A percentile compares a stretch with the other conserved stretches of the same genome.
Evolutionary conservation across 2,888 invertebrate genomes (phyloP).

Genomic region (Hemistola chrysoprasaria): DNA sequence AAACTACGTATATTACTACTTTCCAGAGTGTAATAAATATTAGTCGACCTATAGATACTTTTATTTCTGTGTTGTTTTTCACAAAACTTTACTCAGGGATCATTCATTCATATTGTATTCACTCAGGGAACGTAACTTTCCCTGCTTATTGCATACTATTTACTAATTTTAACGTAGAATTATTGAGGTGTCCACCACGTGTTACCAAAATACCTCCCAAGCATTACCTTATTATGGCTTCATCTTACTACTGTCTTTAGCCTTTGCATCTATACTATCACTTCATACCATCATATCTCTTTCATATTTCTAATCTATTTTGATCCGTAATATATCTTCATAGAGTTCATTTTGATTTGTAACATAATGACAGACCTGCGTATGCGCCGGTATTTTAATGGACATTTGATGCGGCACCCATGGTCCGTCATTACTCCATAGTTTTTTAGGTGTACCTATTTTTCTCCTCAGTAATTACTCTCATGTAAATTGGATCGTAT

Average conservation of each 20-base stretch:
- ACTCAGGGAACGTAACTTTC: too few relatives aligned
- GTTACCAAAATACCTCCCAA: slow-evolving; percentile 17
- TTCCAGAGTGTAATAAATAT: too few relatives aligned
- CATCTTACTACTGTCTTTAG: slow-evolving; percentile 26
- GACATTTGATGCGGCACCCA: slow-evolving; percentile 58
- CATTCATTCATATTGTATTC: too few relatives aligned
- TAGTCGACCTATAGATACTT: too few relatives aligned
- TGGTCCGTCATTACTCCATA: slow-evolving; percentile 43
- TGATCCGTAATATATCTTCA: background rate
- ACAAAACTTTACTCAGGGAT: too few relatives aligned
- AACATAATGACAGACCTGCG: background rate
- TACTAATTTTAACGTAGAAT: too few relatives aligned
- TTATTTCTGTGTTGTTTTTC: too few relatives aligned
- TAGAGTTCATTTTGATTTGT: background rate
- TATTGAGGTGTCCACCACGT: slow-evolving; percentile 21
- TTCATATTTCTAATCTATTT: background rate
- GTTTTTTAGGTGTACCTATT: slow-evolving; percentile 26
- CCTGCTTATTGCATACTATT: too few relatives aligned
- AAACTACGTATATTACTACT: too few relatives aligned
- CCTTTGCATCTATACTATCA: too few relatives aligned
- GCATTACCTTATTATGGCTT: slow-evolving; percentile 29
- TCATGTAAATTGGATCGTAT: slow-evolving; percentile 73
- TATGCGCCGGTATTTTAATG: slow-evolving; percentile 57
- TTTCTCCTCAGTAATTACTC: slow-evolving; percentile 61
- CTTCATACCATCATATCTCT: too few relatives aligned